Evolutionary conservation across 2,113 vertebrate species (phyloP).

Genomic region (Motacilla tschutschensis): DNA sequence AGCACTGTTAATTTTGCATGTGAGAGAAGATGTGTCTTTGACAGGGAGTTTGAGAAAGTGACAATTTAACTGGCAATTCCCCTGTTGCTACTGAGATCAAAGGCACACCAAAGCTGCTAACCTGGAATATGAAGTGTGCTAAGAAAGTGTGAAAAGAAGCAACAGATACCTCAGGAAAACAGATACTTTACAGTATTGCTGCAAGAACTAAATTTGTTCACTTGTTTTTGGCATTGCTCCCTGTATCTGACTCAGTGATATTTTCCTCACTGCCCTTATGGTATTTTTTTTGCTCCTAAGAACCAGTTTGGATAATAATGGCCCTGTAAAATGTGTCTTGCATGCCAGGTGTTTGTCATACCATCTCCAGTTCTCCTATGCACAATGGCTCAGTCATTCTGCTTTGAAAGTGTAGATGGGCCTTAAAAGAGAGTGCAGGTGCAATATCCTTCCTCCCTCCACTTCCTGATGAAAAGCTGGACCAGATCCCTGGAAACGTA

Average conservation of each 20-base stretch:
- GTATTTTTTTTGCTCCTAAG: background rate
- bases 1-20: background rate
- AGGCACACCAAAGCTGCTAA: conserved; percentile 36
- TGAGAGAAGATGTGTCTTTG: conserved; percentile 18
- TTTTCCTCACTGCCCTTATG: background rate
- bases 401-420: background rate
- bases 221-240: conserved; percentile 1
- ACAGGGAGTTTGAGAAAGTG: conserved; percentile 29
- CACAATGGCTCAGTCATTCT: background rate
- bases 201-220: background rate
- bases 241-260: background rate
- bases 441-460: background rate
- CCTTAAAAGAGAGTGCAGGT: background rate
- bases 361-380: background rate
- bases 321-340: background rate
- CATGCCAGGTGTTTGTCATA: accelerated
- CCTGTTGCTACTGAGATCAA: conserved; percentile 35
- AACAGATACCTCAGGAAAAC: conserved; percentile 33
- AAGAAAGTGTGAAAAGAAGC: conserved; percentile 37
- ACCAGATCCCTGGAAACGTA: background rate
- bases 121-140: conserved; percentile 21
- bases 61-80: conserved; percentile 47
- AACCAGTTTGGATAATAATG: background rate
- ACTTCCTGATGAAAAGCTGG: background rate
- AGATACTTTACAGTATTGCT: background rate